phyloP scores from a whole-genome alignment of 1,140 invertebrate genomes.

The Drosophila pallidifrons region DNA sequence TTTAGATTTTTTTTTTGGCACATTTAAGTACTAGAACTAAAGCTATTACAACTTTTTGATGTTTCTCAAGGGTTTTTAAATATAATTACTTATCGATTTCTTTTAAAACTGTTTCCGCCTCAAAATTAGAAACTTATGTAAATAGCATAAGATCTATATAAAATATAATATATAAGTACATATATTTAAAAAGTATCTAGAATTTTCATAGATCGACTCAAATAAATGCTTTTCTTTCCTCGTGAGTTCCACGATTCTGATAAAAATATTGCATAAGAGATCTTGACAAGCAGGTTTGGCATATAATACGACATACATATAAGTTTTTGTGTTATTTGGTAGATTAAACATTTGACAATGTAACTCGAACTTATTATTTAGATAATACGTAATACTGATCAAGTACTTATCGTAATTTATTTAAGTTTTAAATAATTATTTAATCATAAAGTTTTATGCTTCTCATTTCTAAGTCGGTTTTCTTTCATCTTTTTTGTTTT shows the following conservation, averaged over 20 bases:
- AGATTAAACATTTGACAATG: slow-evolving; percentile 46
- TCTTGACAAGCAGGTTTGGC: slow-evolving; percentile 11
- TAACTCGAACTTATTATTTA: slow-evolving; percentile 61
- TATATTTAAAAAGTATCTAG: slow-evolving; percentile 27
- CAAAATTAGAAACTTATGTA: slow-evolving; percentile 63
- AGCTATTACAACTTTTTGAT: slow-evolving; percentile 64
- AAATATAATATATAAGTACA: slow-evolving; percentile 44
- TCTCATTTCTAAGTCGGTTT: background rate
- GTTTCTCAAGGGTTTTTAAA: slow-evolving; percentile 35
- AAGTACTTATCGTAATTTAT: slow-evolving; percentile 50
- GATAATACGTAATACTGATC: slow-evolving; percentile 49
- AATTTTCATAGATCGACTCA: slow-evolving; percentile 22
- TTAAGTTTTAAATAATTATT: slow-evolving; percentile 27
- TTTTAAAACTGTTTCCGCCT: slow-evolving; percentile 45
- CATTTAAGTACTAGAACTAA: slow-evolving; percentile 71
- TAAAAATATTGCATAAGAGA: slow-evolving; percentile 29
- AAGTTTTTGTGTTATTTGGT: slow-evolving; percentile 6
- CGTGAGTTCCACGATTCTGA: slow-evolving; percentile 32
- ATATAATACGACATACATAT: slow-evolving; percentile 28
- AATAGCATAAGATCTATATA: slow-evolving; percentile 45
- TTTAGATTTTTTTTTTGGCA: slow-evolving; percentile 63
- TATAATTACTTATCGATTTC: slow-evolving; percentile 33
- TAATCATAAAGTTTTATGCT: background rate
- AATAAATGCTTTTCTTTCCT: slow-evolving; percentile 66
- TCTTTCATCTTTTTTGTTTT: slow-evolving; percentile 39